Evolutionary conservation across 2,888 invertebrate genomes (phyloP), one percentile per base, ranked within the genome.

Genomic region (Periphyllus acericola): DNA sequence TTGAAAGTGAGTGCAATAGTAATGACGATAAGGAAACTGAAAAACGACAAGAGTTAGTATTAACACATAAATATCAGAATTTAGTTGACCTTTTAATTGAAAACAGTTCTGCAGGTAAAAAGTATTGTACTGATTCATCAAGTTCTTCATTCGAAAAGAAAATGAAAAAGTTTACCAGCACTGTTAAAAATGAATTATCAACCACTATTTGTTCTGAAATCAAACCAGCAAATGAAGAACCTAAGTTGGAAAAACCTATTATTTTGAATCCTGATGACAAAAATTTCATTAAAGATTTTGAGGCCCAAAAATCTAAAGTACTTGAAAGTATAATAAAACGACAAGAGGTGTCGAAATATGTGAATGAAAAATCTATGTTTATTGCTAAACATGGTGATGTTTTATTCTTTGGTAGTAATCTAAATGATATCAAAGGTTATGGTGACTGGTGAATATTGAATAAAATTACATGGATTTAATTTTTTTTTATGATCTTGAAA

Each of bases 361-460:
- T 74, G 32, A 87, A 81, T 46, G 87, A 87, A 29, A 87, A 80
- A 81, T 66, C 87, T 25, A 74, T 81, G 72, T 87, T 87, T 66
- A 55, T 87, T 32, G 87, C 87, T 11, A 75, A 87, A n/a, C 80
- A 87, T 9, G 80, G 87, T 1, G 46, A 81, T 66, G 60, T 87
- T 19, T 66, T 87, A 74, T 87, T 87, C 21, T 87, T 81, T 75
- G 87, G 87, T 60, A 87, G 87, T 74, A 87, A 87, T 66, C 60
- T 87, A 17, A 87, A 87, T 75, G 87, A 87, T 46, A 87, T 87
- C 17, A 87, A 87, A 81, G 87, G 87, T 5, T 87, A 87, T 34
- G 87, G 87, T 25, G 80, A 87, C 17, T 87, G 71, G 40, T 87
- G 19, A 87, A 87, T 19, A 76, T 83, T 72, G 60, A 40, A 29